Conservation (phyloP, 1,140 invertebrate species). For the Bombus haemorrhoidalis region DNA sequence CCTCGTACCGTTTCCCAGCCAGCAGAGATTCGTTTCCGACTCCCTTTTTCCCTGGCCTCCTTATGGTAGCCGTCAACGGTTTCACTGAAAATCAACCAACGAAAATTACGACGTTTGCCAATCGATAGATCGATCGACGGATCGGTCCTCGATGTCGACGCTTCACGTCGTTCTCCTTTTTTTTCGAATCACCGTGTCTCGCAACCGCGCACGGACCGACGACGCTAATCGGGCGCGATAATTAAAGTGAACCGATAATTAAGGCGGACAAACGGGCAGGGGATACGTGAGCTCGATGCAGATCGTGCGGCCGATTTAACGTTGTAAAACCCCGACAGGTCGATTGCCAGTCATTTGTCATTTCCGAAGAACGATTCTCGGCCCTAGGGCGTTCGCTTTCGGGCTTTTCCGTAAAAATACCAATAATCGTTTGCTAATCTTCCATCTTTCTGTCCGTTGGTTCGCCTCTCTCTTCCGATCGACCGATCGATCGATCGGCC, state of each 20-base stretch:
- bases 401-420: neutral
- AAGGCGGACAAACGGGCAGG: conserved; percentile 49
- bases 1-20: conserved; percentile 89
- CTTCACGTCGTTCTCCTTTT: neutral
- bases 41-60: conserved; percentile 81
- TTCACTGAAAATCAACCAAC: conserved; percentile 85
- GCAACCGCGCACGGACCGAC: conserved; percentile 57
- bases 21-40: conserved; percentile 82
- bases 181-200: conserved; percentile 38
- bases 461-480: neutral
- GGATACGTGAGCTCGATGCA: conserved; percentile 47
- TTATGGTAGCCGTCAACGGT: conserved; percentile 89
- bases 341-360: conserved; percentile 47
- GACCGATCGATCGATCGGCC: neutral
- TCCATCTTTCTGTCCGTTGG: neutral
- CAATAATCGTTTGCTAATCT: neutral
- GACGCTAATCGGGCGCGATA: conserved; percentile 56
- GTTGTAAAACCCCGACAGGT: conserved; percentile 26
- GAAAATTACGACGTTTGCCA: neutral
- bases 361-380: conserved; percentile 1
- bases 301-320: conserved; percentile 40
- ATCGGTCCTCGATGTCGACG: no score
- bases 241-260: conserved; percentile 59
- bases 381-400: neutral
- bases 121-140: neutral